Percentiles rank a stretch among this genome's conserved stretches.
These are phyloP conservation scores for Halocynthia aurantium DNA, from an alignment of 23 tunicate genomes.

Conservation along the genomic window DNA sequence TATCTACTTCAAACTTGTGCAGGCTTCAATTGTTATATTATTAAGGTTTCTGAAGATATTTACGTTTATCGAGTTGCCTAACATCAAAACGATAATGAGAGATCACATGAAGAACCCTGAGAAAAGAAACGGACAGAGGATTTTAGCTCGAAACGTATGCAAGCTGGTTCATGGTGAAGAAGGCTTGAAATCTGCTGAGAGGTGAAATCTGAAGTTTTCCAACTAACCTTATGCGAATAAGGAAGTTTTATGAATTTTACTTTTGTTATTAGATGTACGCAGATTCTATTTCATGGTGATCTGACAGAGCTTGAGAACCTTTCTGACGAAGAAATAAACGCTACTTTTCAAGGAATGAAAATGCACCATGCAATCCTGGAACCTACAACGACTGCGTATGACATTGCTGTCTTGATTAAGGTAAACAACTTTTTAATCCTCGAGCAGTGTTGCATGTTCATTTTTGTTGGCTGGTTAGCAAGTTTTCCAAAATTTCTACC, in stretches of 20 bases:
- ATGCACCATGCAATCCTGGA: conserved; percentile 50
- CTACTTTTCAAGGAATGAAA: conserved; percentile 47
- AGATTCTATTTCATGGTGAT: conserved; percentile 41
- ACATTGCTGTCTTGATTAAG: conserved; percentile 35
- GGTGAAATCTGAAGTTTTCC: conserved; percentile 26
- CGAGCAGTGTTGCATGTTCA: not conserved
- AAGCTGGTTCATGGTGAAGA: conserved; percentile 82
- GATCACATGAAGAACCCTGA: conserved; percentile 54
- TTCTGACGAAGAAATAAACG: conserved; percentile 48
- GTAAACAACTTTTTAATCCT: conserved; percentile 2
- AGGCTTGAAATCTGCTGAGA: conserved; percentile 83
- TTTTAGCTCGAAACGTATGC: conserved; percentile 72
- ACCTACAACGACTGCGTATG: conserved; percentile 76
- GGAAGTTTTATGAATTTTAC: not conserved
- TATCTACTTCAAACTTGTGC: too few species aligned
- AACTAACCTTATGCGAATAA: not conserved
- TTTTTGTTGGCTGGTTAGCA: too few species aligned
- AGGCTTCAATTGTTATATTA: not conserved
- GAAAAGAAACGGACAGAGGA: conserved; percentile 50
- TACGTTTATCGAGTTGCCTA: conserved; percentile 72
- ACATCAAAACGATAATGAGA: conserved; percentile 54
- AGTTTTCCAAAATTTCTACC: too few species aligned
- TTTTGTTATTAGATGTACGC: conserved; percentile 47
- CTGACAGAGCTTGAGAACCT: conserved; percentile 53
- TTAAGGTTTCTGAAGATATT: conserved; percentile 67